A percentile compares a stretch with the other conserved stretches of the same genome.
phyloP scores from a whole-genome alignment of 1,140 invertebrate genomes.

The Monomorium pharaonis region DNA sequence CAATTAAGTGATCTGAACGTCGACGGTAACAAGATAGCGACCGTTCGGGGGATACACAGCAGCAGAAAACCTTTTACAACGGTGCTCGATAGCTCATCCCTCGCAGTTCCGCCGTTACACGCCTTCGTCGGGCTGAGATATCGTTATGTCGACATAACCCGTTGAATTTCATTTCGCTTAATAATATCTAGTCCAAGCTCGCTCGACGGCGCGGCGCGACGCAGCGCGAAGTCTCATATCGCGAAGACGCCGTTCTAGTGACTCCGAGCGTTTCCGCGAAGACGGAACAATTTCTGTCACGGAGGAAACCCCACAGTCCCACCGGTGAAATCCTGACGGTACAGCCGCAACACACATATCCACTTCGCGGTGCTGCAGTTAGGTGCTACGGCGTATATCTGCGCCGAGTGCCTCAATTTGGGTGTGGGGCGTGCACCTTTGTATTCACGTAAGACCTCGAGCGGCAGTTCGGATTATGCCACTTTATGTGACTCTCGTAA shows the following conservation, averaged over 20 bases:
- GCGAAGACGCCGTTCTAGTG: not conserved
- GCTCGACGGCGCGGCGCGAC: not conserved
- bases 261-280: constrained; percentile 20
- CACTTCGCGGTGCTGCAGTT: not conserved
- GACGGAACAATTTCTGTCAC: constrained; percentile 61
- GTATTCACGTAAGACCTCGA: not conserved
- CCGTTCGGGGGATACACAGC: not conserved
- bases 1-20: not conserved
- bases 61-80: not conserved
- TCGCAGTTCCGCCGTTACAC: not conserved
- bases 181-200: constrained; percentile 51
- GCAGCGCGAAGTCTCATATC: constrained; percentile 43
- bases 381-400: constrained; percentile 9
- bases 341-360: not conserved
- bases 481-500: constrained; percentile 33
- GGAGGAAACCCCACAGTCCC: constrained; percentile 8
- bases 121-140: not conserved
- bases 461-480: constrained; percentile 46
- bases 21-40: not conserved
- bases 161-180: constrained; percentile 51
- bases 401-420: not conserved
- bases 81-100: not conserved
- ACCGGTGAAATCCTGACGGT: constrained; percentile 35
- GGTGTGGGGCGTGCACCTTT: not conserved
- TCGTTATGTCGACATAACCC: constrained; percentile 26